Evolutionary conservation across 1,140 invertebrate species (phyloP), one percentile per base, ranked within the genome.

Genomic region (Polypedilum vanderplanki): DNA sequence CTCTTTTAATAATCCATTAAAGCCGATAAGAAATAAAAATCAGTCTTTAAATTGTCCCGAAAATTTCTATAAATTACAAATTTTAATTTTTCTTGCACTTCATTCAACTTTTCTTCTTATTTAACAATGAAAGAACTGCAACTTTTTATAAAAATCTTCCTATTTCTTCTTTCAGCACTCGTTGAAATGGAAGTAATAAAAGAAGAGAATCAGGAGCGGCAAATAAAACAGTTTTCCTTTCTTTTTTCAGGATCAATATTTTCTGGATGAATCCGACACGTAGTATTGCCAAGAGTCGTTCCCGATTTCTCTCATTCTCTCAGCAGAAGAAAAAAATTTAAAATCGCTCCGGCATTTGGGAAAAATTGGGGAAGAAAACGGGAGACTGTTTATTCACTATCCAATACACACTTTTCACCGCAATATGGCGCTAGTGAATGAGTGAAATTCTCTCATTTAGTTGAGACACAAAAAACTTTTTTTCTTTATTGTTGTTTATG

Each of bases 391-490:
- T 33, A 33, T 57, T 8, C 12, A 12, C n/a, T 57, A n/a, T 57
- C 46, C 46, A 57, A 57, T 57, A 57, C 46, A 57, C 46, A 57
- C 46, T 57, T 57, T 57, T 57, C 46, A 57, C 9, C 46, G 10
- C 8, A 57, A 57, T 9, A n/a, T 57, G 46, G 46, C 46, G 46
- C 46, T 57, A 57, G 46, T 57, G 10, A 5, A 3, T 57, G 12
- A 33, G 5, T 33, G 5, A 3, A 3, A 3, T 5, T 33, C 24
- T 33, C 24, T 33, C 46, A 15, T 15, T 57, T 57, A 57, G 46
- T n/a, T 57, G 46, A 57, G 46, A 57, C 46, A 57, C 46, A 57
- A 57, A n/a, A n/a, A n/a, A n/a, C n/a, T n/a, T n/a, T n/a, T n/a
- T n/a, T n/a, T n/a, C n/a, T n/a, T 57, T 57, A 12, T 33, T 57